Evolutionary conservation across 1,140 invertebrate species (phyloP), one percentile per base, ranked within the genome.

Genomic region (Ctenoplectra terminalis): DNA sequence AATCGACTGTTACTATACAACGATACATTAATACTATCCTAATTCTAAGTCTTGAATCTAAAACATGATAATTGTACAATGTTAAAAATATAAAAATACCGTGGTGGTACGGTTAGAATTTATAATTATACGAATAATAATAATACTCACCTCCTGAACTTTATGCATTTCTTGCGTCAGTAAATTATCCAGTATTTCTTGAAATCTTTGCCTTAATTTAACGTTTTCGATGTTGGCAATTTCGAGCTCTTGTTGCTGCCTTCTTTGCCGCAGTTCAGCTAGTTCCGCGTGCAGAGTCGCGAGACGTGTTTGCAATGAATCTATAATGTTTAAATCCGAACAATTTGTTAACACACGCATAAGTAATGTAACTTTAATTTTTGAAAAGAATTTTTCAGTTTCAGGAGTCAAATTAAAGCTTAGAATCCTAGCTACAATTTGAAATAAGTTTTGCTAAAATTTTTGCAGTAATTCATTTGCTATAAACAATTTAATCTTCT

Each of bases 181-280:
- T 6, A 98, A 93, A 89, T 96, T 96, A 84, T 98, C 96, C 1
- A 98, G 92, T 66, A 96, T 96, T 81, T 96, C 96, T 91, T 98
- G 97, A 90, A 98, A 97, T 54, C 97, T 93, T 91, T 98, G 96
- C 61, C 96, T 95, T 1, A 99, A 90, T 37, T 97, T 97, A 73
- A 96, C 92, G 92, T 98, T 99, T 91, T 98, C 98, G 90, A 98
- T 98, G 50, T 96, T 97, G 9, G 96, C 95, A 87, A 98, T 96
- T 92, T 98, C 97, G 66, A 95, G 94, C 89, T 98, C 97, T 88
- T 98, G 97, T 85, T 97, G 96, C 58, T 96, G 94, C 81, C 96
- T 94, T 63, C 96, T 95, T 61, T 95, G 94, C 86, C 96, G 96
- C 23, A 98, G 92, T 74, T 97, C 96, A 31, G 95, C 94, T 43